Percentiles rank a stretch among this genome's conserved stretches.
Evolutionary conservation across 53 echinoderm and acorn worm genomes (phyloP).

Genomic region (Luidia sarsii): DNA sequence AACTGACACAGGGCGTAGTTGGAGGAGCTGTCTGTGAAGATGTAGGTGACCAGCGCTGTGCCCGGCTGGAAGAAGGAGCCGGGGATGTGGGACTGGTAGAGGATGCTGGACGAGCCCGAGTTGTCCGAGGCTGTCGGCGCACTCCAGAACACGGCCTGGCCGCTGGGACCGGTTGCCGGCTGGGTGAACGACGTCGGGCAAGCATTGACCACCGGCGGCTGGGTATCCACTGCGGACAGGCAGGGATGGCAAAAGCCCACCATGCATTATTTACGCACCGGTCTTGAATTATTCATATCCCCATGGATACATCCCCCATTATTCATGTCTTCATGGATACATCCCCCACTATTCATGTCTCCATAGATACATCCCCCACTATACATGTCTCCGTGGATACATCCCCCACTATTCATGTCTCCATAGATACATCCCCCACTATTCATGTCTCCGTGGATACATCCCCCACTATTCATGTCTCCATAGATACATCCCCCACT

Average conservation of each 20-base stretch:
- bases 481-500: no score
- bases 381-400: no score
- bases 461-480: no score
- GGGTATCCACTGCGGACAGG: slow-evolving; percentile 52
- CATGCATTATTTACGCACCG: not conserved
- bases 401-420: no score
- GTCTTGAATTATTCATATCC: not conserved
- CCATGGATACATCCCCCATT: no score
- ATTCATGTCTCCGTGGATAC: no score
- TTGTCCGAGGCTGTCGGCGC: slow-evolving; percentile 60
- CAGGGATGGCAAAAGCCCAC: not conserved
- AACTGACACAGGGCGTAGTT: slow-evolving; percentile 57
- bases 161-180: slow-evolving; percentile 14
- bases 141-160: slow-evolving; percentile 31
- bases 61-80: slow-evolving; percentile 36
- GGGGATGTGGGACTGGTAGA: slow-evolving; percentile 52
- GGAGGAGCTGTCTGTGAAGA: slow-evolving; percentile 54
- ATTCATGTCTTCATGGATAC: no score
- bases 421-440: no score
- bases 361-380: no score
- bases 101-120: not conserved
- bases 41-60: slow-evolving; percentile 60
- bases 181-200: slow-evolving; percentile 59
- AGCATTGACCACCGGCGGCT: slow-evolving; percentile 31
- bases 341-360: no score